A percentile compares a stretch with the other conserved stretches of the same genome.
These are phyloP conservation scores for Teleiodes luculella DNA, from an alignment of 2,888 invertebrate genomes.

Conservation along the genomic window DNA sequence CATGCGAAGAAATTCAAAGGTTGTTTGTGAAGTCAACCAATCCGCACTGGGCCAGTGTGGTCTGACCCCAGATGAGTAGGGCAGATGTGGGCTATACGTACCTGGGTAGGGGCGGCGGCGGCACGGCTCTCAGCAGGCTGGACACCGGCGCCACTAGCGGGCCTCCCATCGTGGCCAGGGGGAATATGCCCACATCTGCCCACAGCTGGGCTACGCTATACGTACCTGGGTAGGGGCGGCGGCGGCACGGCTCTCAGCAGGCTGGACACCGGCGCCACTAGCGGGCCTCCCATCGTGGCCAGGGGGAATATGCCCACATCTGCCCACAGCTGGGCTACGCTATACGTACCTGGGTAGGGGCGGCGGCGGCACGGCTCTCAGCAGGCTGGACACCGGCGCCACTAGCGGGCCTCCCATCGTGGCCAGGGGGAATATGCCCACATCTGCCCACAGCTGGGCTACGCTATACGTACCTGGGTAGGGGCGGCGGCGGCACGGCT, in stretches of 20 bases:
- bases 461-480: constrained; percentile 85
- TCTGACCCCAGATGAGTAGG: too few relatives aligned
- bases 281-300: constrained; percentile 64
- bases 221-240: constrained; percentile 84
- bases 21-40: too few relatives aligned
- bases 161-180: constrained; percentile 65
- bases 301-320: constrained; percentile 72
- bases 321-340: constrained; percentile 70
- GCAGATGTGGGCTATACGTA: too few relatives aligned
- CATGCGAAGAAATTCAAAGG: too few relatives aligned
- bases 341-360: constrained; percentile 85
- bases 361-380: constrained; percentile 84
- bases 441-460: constrained; percentile 71
- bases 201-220: too few relatives aligned
- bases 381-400: constrained; percentile 78
- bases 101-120: constrained; percentile 85
- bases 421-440: constrained; percentile 70
- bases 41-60: too few relatives aligned
- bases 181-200: constrained; percentile 74
- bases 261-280: constrained; percentile 78
- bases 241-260: constrained; percentile 83
- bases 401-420: constrained; percentile 70
- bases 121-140: constrained; percentile 81
- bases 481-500: constrained; percentile 85
- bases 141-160: constrained; percentile 77